Percentiles rank a stretch among this genome's conserved stretches.
Evolutionary conservation across 2,888 invertebrate species (phyloP).

Genomic region (Nematopogon swammerdamellus): DNA sequence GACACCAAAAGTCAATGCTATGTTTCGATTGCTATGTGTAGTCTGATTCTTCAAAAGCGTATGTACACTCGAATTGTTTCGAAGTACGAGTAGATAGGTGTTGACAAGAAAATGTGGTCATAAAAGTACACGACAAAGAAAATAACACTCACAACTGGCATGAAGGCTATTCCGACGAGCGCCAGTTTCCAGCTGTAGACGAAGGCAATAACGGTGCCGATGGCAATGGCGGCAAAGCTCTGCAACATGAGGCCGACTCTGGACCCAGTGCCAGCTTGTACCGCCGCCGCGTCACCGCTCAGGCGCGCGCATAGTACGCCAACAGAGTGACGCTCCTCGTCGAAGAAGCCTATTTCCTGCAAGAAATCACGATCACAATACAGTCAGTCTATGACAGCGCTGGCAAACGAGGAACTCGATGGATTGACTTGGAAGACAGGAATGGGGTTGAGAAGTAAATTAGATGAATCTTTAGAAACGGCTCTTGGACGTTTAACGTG

Average conservation of each 20-base stretch:
- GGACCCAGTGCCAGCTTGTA: conserved; percentile 63
- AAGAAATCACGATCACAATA: too few species aligned
- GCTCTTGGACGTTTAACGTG: too few species aligned
- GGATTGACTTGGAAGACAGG: neutral
- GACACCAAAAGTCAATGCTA: too few species aligned
- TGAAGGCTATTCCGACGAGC: conserved; percentile 54
- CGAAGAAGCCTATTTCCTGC: conserved; percentile 63
- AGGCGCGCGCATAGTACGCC: conserved; percentile 62
- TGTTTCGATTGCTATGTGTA: too few species aligned
- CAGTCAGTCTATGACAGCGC: conserved; percentile 9
- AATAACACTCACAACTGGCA: conserved; percentile 50
- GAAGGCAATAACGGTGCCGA: conserved; percentile 56
- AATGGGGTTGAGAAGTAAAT: neutral
- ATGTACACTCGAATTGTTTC: too few species aligned
- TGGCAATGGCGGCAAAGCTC: conserved; percentile 55
- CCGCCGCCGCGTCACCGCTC: conserved; percentile 61
- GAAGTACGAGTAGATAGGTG: too few species aligned
- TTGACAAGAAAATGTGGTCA: too few species aligned
- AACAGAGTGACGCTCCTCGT: conserved; percentile 57
- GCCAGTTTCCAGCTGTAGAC: conserved; percentile 61
- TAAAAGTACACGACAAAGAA: too few species aligned
- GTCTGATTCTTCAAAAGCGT: too few species aligned
- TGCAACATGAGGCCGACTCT: conserved; percentile 59
- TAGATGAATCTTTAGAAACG: too few species aligned
- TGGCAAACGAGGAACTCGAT: conserved; percentile 6